Conservation (phyloP, 2,888 invertebrate genomes). For the Brenthis hecate region DNA sequence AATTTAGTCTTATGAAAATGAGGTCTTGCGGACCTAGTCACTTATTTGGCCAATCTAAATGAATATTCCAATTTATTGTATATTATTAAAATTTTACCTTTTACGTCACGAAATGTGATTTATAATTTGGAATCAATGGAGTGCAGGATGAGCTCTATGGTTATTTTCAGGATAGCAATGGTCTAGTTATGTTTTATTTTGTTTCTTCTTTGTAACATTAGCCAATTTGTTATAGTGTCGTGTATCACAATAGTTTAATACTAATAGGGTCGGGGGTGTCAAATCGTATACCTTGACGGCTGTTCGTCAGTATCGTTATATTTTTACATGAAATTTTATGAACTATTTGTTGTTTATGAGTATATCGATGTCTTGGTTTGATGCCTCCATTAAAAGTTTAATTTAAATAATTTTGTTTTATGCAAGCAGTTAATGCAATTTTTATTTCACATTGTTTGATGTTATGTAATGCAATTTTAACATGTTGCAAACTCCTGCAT, state of each 20-base stretch:
- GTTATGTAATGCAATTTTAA: slow-evolving; percentile 83
- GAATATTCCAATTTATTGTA: slow-evolving; percentile 82
- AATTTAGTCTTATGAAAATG: slow-evolving; percentile 79
- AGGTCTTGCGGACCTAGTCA: slow-evolving; percentile 80
- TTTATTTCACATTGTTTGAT: slow-evolving; percentile 82
- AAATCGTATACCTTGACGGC: slow-evolving; percentile 76
- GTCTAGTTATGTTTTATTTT: slow-evolving; percentile 80
- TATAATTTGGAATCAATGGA: slow-evolving; percentile 75
- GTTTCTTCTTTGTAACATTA: slow-evolving; percentile 77
- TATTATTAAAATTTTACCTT: slow-evolving; percentile 71
- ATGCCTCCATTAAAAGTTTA: slow-evolving; percentile 81
- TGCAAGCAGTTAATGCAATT: slow-evolving; percentile 82
- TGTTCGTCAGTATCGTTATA: slow-evolving; percentile 71
- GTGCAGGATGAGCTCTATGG: slow-evolving; percentile 78
- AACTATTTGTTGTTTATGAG: slow-evolving; percentile 79
- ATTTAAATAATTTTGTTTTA: slow-evolving; percentile 81
- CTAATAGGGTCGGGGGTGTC: slow-evolving; percentile 80
- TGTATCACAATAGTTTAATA: slow-evolving; percentile 81
- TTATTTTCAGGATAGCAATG: slow-evolving; percentile 81
- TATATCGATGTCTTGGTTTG: slow-evolving; percentile 79
- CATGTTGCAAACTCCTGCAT: slow-evolving; percentile 85
- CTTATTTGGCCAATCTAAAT: slow-evolving; percentile 81
- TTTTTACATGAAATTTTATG: slow-evolving; percentile 79
- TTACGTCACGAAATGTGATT: slow-evolving; percentile 71
- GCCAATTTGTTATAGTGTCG: slow-evolving; percentile 81